Evolutionary conservation across 2,113 vertebrate genomes (phyloP).

Genomic region (Sinosuthora webbiana): DNA sequence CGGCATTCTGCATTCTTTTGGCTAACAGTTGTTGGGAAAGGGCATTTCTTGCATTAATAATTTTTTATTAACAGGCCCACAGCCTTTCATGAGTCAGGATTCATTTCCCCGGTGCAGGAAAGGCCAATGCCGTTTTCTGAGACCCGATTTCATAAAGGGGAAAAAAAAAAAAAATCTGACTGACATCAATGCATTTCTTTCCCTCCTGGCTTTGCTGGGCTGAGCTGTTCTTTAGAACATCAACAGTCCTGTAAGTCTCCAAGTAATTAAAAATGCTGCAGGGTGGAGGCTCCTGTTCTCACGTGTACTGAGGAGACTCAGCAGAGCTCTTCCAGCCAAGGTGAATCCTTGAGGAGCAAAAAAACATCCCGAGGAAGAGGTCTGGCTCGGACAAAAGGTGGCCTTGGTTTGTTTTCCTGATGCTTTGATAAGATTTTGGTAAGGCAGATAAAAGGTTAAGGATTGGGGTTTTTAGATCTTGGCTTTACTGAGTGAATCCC

Average conservation of each 20-base stretch:
- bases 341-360: background rate
- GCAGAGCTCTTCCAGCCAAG: background rate
- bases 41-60: background rate
- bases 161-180: background rate
- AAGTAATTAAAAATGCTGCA: slow-evolving; percentile 39
- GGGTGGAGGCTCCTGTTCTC: slow-evolving; percentile 48
- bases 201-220: background rate
- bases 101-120: background rate
- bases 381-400: background rate
- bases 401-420: background rate
- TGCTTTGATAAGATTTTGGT: background rate
- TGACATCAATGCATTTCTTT: background rate
- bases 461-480: background rate
- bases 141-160: background rate
- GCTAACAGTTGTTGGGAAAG: background rate
- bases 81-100: background rate
- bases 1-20: background rate
- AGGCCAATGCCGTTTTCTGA: background rate
- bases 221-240: slow-evolving; percentile 11
- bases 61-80: background rate
- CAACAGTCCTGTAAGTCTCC: slow-evolving; percentile 18
- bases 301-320: slow-evolving; percentile 14
- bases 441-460: background rate
- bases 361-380: background rate
- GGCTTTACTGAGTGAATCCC: background rate